Evolutionary conservation across 2,797 vertebrate species (phyloP), one percentile per base, ranked within the genome.

Genomic region (Enteromius anoplus): DNA sequence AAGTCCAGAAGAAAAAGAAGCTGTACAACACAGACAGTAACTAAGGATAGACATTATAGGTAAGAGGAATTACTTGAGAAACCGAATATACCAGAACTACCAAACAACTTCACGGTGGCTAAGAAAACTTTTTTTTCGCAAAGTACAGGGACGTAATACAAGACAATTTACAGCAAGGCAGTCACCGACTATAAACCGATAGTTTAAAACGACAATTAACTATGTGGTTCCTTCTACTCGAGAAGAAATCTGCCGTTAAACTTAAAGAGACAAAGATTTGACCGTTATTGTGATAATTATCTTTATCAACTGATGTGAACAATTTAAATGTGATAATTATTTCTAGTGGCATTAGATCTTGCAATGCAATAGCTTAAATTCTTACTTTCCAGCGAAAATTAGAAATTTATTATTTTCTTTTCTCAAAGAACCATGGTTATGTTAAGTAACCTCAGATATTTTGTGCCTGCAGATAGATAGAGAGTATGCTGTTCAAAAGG

Each of bases 401-500:
- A 15, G 14, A 49, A 15, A 53, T 21, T 7, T 58, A n/a, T 23
- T 0, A 58, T 23, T 58, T 58, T 58, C n/a, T 55, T n/a, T 21
- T n/a, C 53, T 55, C 53, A 4, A 21, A 9, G 53, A n/a, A 58
- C 53, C 21, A 55, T 55, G 53, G 55, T 23, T 58, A 14, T 29
- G 5, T 29, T 62, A 23, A 62, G 2, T 62, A 29, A 62, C 23
- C 23, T 1, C 12, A 62, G 32, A 29, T 23, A 62, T 77, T 58
- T 64, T 64, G 19, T 69, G 53, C 65, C 11, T 87, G 47, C 60
- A 99, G 98, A 91, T 99, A 8, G 95, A 97, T 53, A 95, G 98
- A 88, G 97, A 99, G 90, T 99, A 95, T 89, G 80, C 5, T 19
- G 97, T 99, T 51, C 97, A 98, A 92, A 96, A 93, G 87, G 94